phyloP scores from a whole-genome alignment of 2,888 invertebrate genomes.

The Eremobia ochroleuca region DNA sequence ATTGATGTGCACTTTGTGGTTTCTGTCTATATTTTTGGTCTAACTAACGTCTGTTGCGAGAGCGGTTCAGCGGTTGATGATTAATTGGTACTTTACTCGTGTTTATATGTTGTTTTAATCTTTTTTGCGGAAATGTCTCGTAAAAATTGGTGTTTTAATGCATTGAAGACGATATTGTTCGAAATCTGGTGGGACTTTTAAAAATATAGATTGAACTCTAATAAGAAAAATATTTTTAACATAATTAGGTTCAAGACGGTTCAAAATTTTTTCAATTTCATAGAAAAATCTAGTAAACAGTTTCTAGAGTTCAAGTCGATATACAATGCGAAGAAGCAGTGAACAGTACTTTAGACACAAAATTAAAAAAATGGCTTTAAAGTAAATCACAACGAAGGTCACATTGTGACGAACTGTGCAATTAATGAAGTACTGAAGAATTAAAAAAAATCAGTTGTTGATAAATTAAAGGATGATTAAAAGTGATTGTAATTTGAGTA shows the following conservation, averaged over 20 bases:
- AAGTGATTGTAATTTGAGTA: background rate
- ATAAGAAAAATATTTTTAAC: background rate
- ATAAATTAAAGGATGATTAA: background rate
- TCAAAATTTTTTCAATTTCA: background rate
- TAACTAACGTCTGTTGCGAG: slow-evolving; percentile 6
- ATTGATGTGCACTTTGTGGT: slow-evolving; percentile 48
- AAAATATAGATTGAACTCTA: background rate
- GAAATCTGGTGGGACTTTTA: background rate
- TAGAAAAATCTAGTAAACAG: background rate
- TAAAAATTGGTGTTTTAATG: background rate
- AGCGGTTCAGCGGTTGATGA: slow-evolving; percentile 25
- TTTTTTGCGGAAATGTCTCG: slow-evolving; percentile 3
- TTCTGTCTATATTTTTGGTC: background rate
- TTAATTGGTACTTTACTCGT: slow-evolving; percentile 29
- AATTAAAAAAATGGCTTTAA: background rate
- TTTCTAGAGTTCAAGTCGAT: background rate
- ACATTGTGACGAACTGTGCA: background rate
- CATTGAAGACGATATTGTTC: background rate
- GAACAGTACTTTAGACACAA: no score
- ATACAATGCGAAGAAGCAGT: background rate
- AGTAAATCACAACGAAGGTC: slow-evolving; percentile 12
- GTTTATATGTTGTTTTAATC: background rate
- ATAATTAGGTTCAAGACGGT: background rate
- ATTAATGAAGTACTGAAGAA: background rate
- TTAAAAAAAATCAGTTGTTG: background rate